A percentile compares a stretch with the other conserved stretches of the same genome.
Conservation (phyloP, 2,888 invertebrate genomes). For the Ceraclea dissimilis region DNA sequence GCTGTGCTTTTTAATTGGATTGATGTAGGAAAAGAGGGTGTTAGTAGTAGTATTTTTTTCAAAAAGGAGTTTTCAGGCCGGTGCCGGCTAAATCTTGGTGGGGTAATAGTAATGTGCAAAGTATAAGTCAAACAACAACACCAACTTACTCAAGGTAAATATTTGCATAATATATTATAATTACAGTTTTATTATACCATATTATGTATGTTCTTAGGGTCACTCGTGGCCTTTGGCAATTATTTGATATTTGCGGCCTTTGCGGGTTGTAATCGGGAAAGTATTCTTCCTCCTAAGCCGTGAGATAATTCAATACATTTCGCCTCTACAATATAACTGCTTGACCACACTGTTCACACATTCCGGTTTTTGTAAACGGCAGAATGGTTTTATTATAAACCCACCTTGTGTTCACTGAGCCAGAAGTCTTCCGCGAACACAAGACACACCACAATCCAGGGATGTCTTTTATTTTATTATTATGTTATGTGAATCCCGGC, state of each 20-base stretch:
- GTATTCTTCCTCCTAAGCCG: background rate
- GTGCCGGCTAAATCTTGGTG: background rate
- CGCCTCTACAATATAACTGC: conserved; percentile 1
- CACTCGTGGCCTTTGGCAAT: background rate
- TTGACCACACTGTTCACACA: conserved; percentile 11
- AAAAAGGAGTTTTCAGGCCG: background rate
- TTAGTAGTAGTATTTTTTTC: too few species aligned
- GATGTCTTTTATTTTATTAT: background rate
- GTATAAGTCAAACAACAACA: background rate
- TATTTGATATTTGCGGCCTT: background rate
- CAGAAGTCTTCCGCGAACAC: conserved; percentile 6
- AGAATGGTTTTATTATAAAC: conserved; percentile 8
- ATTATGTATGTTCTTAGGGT: background rate
- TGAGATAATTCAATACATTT: conserved; percentile 6
- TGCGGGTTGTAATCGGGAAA: background rate
- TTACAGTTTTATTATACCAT: background rate
- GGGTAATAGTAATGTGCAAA: background rate
- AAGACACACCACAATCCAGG: conserved; percentile 2
- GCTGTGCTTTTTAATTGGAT: too few species aligned
- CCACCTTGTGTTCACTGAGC: conserved; percentile 5
- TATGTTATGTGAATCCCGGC: too few species aligned
- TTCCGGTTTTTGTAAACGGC: conserved; percentile 13
- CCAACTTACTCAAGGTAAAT: background rate
- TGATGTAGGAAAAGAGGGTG: too few species aligned
- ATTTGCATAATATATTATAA: background rate